Evolutionary conservation across 1,140 invertebrate species (phyloP).

Genomic region (Holcopasites calliopsidis): DNA sequence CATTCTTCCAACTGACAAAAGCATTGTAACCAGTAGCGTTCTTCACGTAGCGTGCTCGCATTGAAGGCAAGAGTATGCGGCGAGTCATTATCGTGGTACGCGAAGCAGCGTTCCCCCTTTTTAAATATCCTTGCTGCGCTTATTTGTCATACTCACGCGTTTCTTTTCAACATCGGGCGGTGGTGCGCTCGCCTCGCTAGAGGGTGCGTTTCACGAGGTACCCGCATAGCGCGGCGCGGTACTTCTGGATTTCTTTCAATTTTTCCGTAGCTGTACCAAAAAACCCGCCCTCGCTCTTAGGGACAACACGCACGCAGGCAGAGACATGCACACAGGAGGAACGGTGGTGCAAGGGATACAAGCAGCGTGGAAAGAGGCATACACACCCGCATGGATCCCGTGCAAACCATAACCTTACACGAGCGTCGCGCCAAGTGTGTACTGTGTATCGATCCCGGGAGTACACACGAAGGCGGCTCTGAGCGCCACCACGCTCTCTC

Average conservation of each 20-base stretch:
- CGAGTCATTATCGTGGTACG: neutral
- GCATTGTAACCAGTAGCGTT: neutral
- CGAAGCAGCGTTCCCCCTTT: conserved; percentile 1
- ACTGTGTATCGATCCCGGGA: conserved; percentile 74
- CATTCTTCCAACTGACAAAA: neutral
- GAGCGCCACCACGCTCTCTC: conserved; percentile 69
- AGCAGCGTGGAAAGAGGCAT: neutral
- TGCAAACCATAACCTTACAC: conserved; percentile 56
- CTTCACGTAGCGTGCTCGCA: no score
- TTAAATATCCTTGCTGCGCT: neutral
- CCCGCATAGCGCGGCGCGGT: conserved; percentile 9
- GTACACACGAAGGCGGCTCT: conserved; percentile 59
- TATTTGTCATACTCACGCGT: conserved; percentile 36
- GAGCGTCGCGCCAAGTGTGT: conserved; percentile 58
- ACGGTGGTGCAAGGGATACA: neutral
- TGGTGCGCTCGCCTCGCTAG: neutral
- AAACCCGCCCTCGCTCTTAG: conserved; percentile 49
- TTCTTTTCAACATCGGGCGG: conserved; percentile 12
- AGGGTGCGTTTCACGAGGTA: conserved; percentile 29
- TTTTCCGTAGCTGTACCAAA: conserved; percentile 27
- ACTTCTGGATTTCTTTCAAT: conserved; percentile 33
- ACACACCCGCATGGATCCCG: conserved; percentile 29
- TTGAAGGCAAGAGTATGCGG: neutral
- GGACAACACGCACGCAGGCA: conserved; percentile 16
- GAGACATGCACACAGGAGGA: neutral